Base-by-base conservation (phyloP, 2,113 vertebrate genomes). In the Pyxicephalus adspersus region DNA sequence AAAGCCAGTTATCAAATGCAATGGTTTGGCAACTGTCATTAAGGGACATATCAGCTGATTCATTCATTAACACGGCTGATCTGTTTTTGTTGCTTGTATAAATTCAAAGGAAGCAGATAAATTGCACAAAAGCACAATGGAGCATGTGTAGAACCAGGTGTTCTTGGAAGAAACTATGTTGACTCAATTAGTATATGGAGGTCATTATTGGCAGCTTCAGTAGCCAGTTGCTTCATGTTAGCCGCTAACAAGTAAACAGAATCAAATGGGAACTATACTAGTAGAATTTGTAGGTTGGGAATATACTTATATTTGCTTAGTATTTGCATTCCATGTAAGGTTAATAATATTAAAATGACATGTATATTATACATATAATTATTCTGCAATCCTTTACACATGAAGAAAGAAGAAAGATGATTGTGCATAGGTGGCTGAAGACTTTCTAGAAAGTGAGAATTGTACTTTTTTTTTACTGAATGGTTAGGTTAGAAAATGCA, bases 131-230 rank as follows among this genome's bases (percentile, higher is more conserved):
- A 64, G 54, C 60, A 64, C 66, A 50, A 26, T 50, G 28, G 63
- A 15, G 28, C 76, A 77, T 77, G 76, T 77, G 63, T 57, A 66
- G 70, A 71, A 60, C 68, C 31, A 71, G 55, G 34, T 70, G 64
- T 79, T 76, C 64, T 50, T 81, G 31, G 52, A 76, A 77, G 67
- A 77, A 58, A 3, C 7, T 55, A 38, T 68, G 54, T 76, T 51
- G 79, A 74, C 51, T 76, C 70, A 67, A 31, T 77, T 50, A 51
- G 50, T 61, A 50, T 11, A 38, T 45, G 19, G 9, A 38, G 61
- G 52, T 77, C 45, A 65, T 34, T 65, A 65, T 54, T 77, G 52
- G 25, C 38, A 61, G 54, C 72, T 65, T 45, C 45, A 26, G 34
- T 23, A 23, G 23, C 1, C 58, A 11, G n/a, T 76, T 76, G 31